These are phyloP conservation scores for Lepidocolaptes lacrymiger DNA, from an alignment of 2,797 vertebrate genomes.

Conservation along the genomic window DNA sequence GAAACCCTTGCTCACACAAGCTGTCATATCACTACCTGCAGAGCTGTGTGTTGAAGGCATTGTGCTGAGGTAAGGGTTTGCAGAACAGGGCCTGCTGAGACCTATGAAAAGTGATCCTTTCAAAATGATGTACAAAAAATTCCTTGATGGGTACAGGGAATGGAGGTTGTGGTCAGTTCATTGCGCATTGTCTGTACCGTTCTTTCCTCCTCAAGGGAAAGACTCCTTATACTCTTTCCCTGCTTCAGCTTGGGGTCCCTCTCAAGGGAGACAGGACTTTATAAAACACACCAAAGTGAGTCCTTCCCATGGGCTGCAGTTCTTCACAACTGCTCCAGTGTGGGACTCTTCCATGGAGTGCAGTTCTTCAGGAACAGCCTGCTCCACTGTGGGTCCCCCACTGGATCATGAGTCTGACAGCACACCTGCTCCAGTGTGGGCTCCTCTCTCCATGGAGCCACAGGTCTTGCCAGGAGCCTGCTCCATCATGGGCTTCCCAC, in stretches of 20 bases:
- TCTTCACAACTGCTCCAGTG: neutral
- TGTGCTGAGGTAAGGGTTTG: neutral
- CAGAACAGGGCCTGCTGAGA: neutral
- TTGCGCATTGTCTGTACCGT: fast-evolving
- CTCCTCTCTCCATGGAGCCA: neutral
- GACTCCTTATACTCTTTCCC: neutral
- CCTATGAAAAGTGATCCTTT: neutral
- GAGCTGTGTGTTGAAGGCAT: neutral
- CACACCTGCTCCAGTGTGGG: neutral
- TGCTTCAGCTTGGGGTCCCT: neutral
- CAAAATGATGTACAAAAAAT: neutral
- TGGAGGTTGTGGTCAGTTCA: neutral
- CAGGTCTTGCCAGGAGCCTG: neutral
- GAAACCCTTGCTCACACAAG: neutral
- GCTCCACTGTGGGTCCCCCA: neutral
- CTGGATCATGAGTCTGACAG: neutral
- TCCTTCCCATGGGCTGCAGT: neutral
- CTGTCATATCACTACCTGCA: neutral
- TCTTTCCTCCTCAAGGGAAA: neutral
- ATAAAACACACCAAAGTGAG: neutral
- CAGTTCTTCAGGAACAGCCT: neutral
- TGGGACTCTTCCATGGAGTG: neutral
- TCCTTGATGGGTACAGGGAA: fast-evolving
- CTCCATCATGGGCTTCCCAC: neutral
- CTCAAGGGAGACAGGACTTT: neutral